A percentile compares a stretch with the other conserved stretches of the same genome.
phyloP scores from a whole-genome alignment of 1,140 invertebrate genomes.

The Penaeus japonicus region DNA sequence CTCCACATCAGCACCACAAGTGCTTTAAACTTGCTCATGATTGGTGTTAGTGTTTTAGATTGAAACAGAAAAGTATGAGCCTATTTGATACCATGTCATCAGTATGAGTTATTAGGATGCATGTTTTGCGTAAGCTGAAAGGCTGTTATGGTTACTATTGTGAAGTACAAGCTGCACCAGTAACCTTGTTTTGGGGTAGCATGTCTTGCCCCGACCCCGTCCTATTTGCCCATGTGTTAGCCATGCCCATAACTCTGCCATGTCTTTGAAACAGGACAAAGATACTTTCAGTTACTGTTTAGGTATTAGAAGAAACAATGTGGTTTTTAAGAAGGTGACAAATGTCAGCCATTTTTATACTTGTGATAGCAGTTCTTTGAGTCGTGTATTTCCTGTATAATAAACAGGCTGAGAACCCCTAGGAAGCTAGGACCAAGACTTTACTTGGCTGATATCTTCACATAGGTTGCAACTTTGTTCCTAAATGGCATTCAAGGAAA shows the following conservation, averaged over 20 bases:
- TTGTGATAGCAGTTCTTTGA: neutral
- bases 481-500: conserved; percentile 24
- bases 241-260: conserved; percentile 16
- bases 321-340: neutral
- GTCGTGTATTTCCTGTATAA: conserved; percentile 1
- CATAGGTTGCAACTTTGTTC: conserved; percentile 28
- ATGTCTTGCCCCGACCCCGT: conserved; percentile 1
- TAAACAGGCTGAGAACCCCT: neutral
- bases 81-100: neutral
- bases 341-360: conserved; percentile 20
- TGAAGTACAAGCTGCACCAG: neutral
- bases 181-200: neutral
- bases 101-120: neutral
- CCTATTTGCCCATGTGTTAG: conserved; percentile 18
- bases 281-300: conserved; percentile 7
- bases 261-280: conserved; percentile 23
- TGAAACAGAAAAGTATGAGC: neutral
- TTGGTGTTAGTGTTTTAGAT: neutral
- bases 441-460: conserved; percentile 21
- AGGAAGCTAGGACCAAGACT: neutral
- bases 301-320: conserved; percentile 3
- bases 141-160: neutral
- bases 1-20: conserved; percentile 4
- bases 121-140: neutral
- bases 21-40: conserved; percentile 14